Base-by-base conservation (phyloP, 2,888 invertebrate species). In the Serripes groenlandicus region DNA sequence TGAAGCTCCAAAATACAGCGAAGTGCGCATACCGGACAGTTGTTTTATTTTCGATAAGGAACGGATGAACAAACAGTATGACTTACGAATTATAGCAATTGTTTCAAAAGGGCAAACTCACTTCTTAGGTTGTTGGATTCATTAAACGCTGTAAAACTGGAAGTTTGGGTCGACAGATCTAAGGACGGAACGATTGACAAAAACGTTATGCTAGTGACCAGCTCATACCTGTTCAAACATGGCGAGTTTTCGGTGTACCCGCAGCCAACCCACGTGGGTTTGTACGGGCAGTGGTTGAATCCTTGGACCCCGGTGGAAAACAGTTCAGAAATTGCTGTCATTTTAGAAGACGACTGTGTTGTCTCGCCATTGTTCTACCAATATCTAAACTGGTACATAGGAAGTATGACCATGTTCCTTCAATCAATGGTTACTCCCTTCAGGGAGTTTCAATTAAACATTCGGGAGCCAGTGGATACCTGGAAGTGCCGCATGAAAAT, bases 261-360 rank as follows among this genome's bases (percentile, higher is more conserved):
- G 4, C 89, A 89, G 30, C 30, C 72, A 4, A 49, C 70, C 9
- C 89, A 89, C 83, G 89, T 83, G n/a, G 88, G 89, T 4, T 85
- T 89, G n/a, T 86, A 82, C 34, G 89, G 89, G 5, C 89, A 89
- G 56, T 89, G 89, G 89, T 71, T 89, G 11, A 69, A 83, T 7
- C 91, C 92, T 0, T 93, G 93, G 93, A 75, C 86, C 21, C 90
- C 91, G 0, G 56, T 35, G 3, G 58, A 75, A 2, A 81, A 88
- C 64, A 84, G 78, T 18, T 81, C 87, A 5, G 92, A 93, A 81
- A 88, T 92, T 21, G 92, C 88, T 1, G 81, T 93, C 0, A 86
- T 93, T 35, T 69, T 93, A 1, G 93, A 93, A 72, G 93, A 93
- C 60, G 93, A 93, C 73, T 54, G 91, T n/a, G 87, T 88, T 18